Percentiles rank a stretch among this genome's conserved stretches.
Conservation (phyloP, 2,797 vertebrate species). For the Tenualosa ilisha region DNA sequence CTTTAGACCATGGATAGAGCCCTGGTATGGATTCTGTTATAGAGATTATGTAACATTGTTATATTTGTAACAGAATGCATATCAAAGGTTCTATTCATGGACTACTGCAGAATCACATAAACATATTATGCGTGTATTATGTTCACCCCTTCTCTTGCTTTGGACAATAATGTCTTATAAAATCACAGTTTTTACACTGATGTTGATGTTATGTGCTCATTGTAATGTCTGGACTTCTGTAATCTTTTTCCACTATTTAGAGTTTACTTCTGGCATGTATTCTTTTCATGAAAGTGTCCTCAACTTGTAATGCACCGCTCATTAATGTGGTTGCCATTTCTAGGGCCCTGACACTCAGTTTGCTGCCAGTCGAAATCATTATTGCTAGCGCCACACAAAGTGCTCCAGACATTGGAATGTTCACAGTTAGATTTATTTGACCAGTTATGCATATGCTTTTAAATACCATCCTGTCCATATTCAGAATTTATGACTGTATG, state of each 20-base stretch:
- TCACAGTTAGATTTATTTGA: not conserved
- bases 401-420: not conserved
- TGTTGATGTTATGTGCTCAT: not conserved
- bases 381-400: not conserved
- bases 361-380: not conserved
- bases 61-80: too few relatives aligned
- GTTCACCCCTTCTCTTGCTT: not conserved
- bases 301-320: not conserved
- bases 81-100: too few relatives aligned
- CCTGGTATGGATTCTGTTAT: not conserved
- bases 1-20: not conserved
- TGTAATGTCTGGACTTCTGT: not conserved
- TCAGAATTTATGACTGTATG: constrained; percentile 3
- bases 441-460: not conserved
- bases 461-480: constrained; percentile 6
- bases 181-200: not conserved
- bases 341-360: not conserved
- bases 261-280: not conserved
- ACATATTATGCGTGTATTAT: not conserved
- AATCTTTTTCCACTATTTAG: not conserved
- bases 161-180: not conserved
- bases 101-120: too few relatives aligned
- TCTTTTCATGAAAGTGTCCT: not conserved
- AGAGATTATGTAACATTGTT: too few relatives aligned
- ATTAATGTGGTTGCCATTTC: not conserved